These are phyloP conservation scores for Sebastes jordani DNA, from an alignment of 2,797 vertebrate genomes.

Conservation along the genomic window DNA sequence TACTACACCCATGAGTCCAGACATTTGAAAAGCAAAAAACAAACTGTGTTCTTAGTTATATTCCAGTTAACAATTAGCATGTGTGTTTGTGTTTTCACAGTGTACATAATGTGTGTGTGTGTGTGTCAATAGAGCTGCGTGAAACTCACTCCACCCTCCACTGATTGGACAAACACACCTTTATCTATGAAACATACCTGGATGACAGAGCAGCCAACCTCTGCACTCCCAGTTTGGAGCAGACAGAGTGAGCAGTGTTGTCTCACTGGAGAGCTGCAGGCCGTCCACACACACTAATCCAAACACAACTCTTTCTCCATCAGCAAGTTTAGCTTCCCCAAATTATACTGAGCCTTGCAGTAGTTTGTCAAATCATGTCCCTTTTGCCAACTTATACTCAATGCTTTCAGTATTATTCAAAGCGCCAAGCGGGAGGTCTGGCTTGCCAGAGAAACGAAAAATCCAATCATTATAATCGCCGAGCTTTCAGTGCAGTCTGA, in stretches of 20 bases:
- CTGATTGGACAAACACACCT: slow-evolving; percentile 54
- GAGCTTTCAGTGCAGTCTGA: slow-evolving; percentile 28
- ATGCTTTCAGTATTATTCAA: slow-evolving; percentile 27
- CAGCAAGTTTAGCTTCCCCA: slow-evolving; percentile 34
- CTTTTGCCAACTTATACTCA: slow-evolving; percentile 28
- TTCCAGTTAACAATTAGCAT: slow-evolving; percentile 14
- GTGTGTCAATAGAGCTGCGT: background rate
- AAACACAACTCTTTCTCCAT: slow-evolving; percentile 41
- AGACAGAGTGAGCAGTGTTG: slow-evolving; percentile 64
- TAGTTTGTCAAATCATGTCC: slow-evolving; percentile 44
- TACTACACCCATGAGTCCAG: background rate
- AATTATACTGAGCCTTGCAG: slow-evolving; percentile 23
- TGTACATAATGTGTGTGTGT: background rate
- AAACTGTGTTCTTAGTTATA: background rate
- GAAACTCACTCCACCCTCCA: slow-evolving; percentile 8
- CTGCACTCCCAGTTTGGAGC: slow-evolving; percentile 22
- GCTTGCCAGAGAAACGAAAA: slow-evolving; percentile 42
- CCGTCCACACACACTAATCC: slow-evolving; percentile 29
- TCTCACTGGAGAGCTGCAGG: slow-evolving; percentile 29
- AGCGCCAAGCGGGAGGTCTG: slow-evolving; percentile 22
- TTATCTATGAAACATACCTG: slow-evolving; percentile 46
- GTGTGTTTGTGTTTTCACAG: slow-evolving; percentile 10
- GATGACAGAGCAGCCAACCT: slow-evolving; percentile 44
- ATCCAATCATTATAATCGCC: slow-evolving; percentile 45
- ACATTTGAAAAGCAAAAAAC: background rate